phyloP scores from a whole-genome alignment of 2,888 invertebrate species.

The Pemphredon lugubris region DNA sequence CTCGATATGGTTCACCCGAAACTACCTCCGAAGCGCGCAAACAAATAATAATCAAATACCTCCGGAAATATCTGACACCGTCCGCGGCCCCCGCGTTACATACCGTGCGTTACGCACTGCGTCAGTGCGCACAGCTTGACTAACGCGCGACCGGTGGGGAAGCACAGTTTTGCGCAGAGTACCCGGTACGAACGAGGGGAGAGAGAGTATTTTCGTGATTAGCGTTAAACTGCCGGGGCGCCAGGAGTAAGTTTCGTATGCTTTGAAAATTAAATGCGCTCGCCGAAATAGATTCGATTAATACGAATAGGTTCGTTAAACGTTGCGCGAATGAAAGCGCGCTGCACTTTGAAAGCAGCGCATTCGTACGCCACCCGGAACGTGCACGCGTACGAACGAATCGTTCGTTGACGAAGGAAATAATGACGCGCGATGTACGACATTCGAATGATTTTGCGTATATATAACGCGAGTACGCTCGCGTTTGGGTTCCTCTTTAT shows the following conservation, averaged over 20 bases:
- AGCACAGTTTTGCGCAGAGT: not conserved
- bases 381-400: constrained; percentile 5
- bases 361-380: constrained; percentile 8
- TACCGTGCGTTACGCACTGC: too few relatives aligned
- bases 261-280: constrained; percentile 18
- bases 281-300: constrained; percentile 43
- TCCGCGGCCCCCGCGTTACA: too few relatives aligned
- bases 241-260: constrained; percentile 11
- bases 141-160: too few relatives aligned
- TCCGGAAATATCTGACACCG: not conserved
- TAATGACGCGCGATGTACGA: constrained; percentile 9
- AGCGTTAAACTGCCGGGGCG: not conserved
- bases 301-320: constrained; percentile 60
- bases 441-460: constrained; percentile 6
- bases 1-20: too few relatives aligned
- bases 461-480: constrained; percentile 6
- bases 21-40: too few relatives aligned
- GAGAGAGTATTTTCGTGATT: constrained; percentile 1
- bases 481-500: constrained; percentile 2
- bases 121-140: too few relatives aligned
- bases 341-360: constrained; percentile 9
- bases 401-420: constrained; percentile 16
- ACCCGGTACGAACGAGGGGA: not conserved
- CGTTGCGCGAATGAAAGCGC: constrained; percentile 39
- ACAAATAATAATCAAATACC: not conserved